Percentiles rank a stretch among this genome's conserved stretches.
Conservation (phyloP, 2,113 vertebrate genomes). For the Catharus fuscescens region DNA sequence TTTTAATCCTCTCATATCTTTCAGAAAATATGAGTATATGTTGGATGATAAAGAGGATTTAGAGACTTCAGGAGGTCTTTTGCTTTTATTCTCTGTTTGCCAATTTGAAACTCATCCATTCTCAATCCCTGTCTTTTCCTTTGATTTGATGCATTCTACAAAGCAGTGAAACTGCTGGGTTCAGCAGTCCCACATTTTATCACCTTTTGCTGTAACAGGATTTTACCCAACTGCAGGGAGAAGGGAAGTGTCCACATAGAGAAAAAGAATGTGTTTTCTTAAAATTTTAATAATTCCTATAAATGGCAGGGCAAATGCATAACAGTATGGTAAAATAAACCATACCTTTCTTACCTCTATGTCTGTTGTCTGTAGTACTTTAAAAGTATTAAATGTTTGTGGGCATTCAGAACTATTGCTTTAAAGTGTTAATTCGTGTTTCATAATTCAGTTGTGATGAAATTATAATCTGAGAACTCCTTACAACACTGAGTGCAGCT, state of each 20-base stretch:
- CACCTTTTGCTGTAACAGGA: not conserved
- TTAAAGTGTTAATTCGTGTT: not conserved
- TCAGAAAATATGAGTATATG: not conserved
- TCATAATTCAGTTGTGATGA: not conserved
- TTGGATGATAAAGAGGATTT: not conserved
- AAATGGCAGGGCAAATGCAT: not conserved
- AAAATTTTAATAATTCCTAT: not conserved
- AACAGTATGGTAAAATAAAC: not conserved
- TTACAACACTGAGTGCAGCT: not conserved
- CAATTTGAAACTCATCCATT: not conserved
- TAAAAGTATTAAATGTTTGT: not conserved
- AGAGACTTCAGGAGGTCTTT: not conserved
- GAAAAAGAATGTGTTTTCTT: not conserved
- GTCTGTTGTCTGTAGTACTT: not conserved
- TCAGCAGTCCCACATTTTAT: not conserved
- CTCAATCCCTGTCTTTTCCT: not conserved
- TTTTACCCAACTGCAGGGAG: not conserved
- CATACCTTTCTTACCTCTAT: not conserved
- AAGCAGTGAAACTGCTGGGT: not conserved
- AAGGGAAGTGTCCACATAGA: not conserved
- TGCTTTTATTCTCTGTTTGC: not conserved
- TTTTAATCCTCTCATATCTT: not conserved
- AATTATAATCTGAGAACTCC: not conserved
- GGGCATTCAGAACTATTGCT: not conserved
- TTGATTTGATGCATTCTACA: not conserved